Base-by-base conservation (phyloP, 2,797 vertebrate genomes). In the Gymnodraco acuticeps region DNA sequence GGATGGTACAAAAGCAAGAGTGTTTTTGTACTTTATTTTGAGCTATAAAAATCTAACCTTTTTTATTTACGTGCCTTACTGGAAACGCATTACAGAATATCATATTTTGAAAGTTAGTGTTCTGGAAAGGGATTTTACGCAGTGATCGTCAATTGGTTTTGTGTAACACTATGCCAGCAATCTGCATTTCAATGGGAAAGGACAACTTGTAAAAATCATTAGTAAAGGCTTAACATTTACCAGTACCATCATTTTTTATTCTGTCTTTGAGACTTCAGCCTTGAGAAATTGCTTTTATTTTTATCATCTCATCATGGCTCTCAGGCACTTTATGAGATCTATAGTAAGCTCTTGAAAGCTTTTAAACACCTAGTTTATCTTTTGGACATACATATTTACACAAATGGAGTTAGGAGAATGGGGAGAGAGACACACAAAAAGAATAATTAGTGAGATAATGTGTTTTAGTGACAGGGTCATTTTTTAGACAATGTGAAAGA, bases 171-270 rank as follows among this genome's bases (percentile, higher is more conserved):
- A 23, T 64, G 27, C 12, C 56, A 48, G 52, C 2, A 5, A 70
- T 87, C 67, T 81, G 69, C 75, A 73, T 89, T 75, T 81, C 70
- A 75, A 46, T 50, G 10, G 38, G 17, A 81, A 79, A 53, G 53
- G 16, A 74, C 66, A 74, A 70, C 67, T 83, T 42, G 23, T 23
- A 23, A 2, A 23, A 23, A 23, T 79, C 68, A 69, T 77, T 58
- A 50, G 50, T n/a, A 58, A 82, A 46, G 15, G 31, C 51, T 80
- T 78, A 9, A 55, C 6, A 62, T 62, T 65, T 48, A 48, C 52
- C 42, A 52, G 14, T 52, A 27, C 2, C n/a, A 17, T 12, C 23
- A 41, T 23, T 47, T n/a, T 20, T 14, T 53, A 38, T 42, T 62
- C n/a, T 43, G 20, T 70, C 43, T 48, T 5, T 53, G 7, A 69